Evolutionary conservation across 2,888 invertebrate species (phyloP), one percentile per base, ranked within the genome.

Genomic region (Amphipoea oculea): DNA sequence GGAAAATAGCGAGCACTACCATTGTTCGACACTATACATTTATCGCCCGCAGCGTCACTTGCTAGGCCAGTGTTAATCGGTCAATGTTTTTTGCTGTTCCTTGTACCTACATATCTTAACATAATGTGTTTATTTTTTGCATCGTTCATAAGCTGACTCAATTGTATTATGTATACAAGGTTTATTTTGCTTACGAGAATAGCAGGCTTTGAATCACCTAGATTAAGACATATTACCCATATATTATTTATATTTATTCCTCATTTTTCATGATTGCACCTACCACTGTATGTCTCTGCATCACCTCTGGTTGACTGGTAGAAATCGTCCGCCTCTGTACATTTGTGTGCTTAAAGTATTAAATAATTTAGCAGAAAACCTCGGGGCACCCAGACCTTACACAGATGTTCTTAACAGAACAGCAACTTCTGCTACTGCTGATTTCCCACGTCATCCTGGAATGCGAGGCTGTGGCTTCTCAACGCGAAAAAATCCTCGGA

Each of bases 1-100:
- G 88, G 76, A 86, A 88, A 78, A 81, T 74, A 75, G 63, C 80
- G 71, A 74, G 57, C 71, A 80, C 60, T 74, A 85, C 76, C 73
- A 87, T 65, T 76, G 68, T 67, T 67, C 57, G 66, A 40, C 40
- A 73, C 67, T 68, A 76, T 66, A 40, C 77, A 48, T 69, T 36
- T 77, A 48, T 69, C 60, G 85, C 88, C 85, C 62, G 74, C 85
- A 73, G 85, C 88, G 23, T 11, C 9, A n/a, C 51, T 72, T 36
- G 73, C 51, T 66, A 29, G 36, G 40, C 36, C 65, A 14, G 66
- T 73, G 65, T 66, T 86, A 78, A 70, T 83, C 73, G 66, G 67
- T 60, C 63, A 51, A 60, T 36, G 20, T 84, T 73, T 86, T 81
- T 71, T 81, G 60, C 71, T 45, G n/a, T 68, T 48, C 60, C 23